Evolutionary conservation across 2,888 invertebrate species (phyloP), one percentile per base, ranked within the genome.

Genomic region (Dugesia japonica): DNA sequence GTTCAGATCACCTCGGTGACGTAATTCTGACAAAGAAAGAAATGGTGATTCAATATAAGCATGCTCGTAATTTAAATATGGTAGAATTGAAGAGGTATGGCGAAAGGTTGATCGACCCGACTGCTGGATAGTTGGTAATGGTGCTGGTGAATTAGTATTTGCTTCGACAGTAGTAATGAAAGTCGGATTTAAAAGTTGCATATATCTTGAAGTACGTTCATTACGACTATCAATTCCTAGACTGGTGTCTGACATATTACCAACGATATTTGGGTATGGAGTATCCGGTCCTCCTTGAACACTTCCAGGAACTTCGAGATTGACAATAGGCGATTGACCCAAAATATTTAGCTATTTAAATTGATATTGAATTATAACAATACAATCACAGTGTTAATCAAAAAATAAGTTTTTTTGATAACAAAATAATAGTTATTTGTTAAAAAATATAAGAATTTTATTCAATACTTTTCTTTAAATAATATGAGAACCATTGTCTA

Each of bases 251-350:
- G 56, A 56, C 56, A 56, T 20, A 23, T 56, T 56, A 13, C 56
- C 56, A 56, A 56, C 56, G 17, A 23, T 56, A n/a, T 56, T 56
- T 7, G 56, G 23, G n/a, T 56, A 56, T 1, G n/a, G 56, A 4
- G 56, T n/a, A 23, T 56, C 56, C 4, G 56, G 56, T 9, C 56
- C 56, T 56, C 56, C 56, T 56, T 56, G 56, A 56, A 56, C 56
- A 56, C 56, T 56, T 1, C 56, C 56, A 56, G 56, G 56, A 56
- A 56, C 56, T 56, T 56, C 56, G n/a, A 56, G 56, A 56, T 56
- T 56, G 56, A 56, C 23, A 20, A 56, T 56, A 20, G 56, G 56
- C 7, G 56, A 56, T n/a, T 56, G 56, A n/a, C 56, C 56, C 20
- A 56, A 23, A 56, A 56, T 56, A 56, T 56, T 56, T 23, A 56